Percentiles rank a stretch among this genome's conserved stretches.
Conservation (phyloP, 1,140 invertebrate genomes). For the Pachyrhynchus sulphureomaculatus region DNA sequence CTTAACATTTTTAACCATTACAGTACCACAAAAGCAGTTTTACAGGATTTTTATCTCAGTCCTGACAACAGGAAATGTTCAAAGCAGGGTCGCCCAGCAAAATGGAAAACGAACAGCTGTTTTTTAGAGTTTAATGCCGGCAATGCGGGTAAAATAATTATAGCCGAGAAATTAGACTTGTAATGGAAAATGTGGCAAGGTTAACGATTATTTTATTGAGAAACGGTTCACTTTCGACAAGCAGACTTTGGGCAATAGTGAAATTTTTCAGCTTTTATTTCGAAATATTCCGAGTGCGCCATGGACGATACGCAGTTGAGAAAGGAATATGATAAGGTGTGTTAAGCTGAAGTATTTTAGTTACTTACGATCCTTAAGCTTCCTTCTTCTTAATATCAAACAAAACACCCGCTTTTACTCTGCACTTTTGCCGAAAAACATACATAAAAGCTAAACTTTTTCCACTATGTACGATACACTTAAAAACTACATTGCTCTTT, state of each 20-base stretch:
- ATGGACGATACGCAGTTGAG: constrained; percentile 23
- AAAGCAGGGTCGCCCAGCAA: not conserved
- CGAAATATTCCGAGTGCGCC: constrained; percentile 20
- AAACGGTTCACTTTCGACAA: constrained; percentile 1
- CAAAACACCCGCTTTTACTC: not conserved
- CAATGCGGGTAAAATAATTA: constrained; percentile 10
- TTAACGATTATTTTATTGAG: not conserved
- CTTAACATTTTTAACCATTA: too few relatives aligned
- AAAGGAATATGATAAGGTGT: constrained; percentile 4
- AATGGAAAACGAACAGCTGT: constrained; percentile 13
- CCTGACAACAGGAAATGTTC: not conserved
- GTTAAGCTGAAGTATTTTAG: not conserved
- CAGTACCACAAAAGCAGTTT: too few relatives aligned
- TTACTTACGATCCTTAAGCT: constrained; percentile 5
- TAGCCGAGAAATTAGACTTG: not conserved
- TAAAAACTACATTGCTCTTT: constrained; percentile 36
- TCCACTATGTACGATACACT: constrained; percentile 22
- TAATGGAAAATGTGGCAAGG: not conserved
- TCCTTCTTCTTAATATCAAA: constrained; percentile 10
- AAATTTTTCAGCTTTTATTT: constrained; percentile 22
- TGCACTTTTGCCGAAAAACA: constrained; percentile 20
- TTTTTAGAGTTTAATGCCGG: constrained; percentile 10
- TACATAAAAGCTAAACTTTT: constrained; percentile 23
- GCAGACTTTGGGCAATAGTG: not conserved
- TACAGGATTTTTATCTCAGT: not conserved